Conservation (phyloP, 2,888 invertebrate species). For the Heliconius hortense region DNA sequence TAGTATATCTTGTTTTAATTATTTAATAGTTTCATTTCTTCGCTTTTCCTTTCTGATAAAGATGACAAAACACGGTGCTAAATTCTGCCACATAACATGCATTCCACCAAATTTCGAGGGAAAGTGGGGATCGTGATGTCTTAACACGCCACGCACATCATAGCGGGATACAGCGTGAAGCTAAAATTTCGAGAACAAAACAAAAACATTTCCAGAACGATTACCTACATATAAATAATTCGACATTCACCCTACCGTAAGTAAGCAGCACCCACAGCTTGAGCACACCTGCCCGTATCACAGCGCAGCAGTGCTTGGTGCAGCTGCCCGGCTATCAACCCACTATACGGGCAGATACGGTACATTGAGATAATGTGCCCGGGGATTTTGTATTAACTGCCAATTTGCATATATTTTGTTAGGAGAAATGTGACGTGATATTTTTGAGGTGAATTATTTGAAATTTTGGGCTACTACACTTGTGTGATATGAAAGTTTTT, state of each 20-base stretch:
- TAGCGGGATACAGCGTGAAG: neutral
- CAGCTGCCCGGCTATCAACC: slow-evolving; percentile 34
- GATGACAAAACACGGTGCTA: no score
- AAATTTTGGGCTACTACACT: no score
- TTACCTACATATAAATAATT: slow-evolving; percentile 18
- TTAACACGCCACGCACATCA: neutral
- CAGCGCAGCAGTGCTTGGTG: slow-evolving; percentile 29
- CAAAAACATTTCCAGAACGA: neutral
- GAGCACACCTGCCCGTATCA: slow-evolving; percentile 40
- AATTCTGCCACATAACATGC: no score
- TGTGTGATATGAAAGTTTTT: no score
- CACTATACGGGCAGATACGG: slow-evolving; percentile 38
- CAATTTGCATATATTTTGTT: slow-evolving; percentile 32
- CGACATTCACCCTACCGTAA: slow-evolving; percentile 22
- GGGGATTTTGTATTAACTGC: slow-evolving; percentile 29
- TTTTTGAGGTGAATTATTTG: neutral
- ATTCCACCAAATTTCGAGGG: neutral
- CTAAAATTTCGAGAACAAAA: neutral
- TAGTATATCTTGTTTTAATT: no score
- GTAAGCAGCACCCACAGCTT: slow-evolving; percentile 34
- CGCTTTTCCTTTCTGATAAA: no score
- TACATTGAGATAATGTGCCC: slow-evolving; percentile 39
- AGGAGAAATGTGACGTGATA: neutral
- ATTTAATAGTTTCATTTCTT: no score
- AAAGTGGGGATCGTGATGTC: neutral